Base-by-base conservation (phyloP, 2,888 invertebrate genomes). In the Volucella zonaria region DNA sequence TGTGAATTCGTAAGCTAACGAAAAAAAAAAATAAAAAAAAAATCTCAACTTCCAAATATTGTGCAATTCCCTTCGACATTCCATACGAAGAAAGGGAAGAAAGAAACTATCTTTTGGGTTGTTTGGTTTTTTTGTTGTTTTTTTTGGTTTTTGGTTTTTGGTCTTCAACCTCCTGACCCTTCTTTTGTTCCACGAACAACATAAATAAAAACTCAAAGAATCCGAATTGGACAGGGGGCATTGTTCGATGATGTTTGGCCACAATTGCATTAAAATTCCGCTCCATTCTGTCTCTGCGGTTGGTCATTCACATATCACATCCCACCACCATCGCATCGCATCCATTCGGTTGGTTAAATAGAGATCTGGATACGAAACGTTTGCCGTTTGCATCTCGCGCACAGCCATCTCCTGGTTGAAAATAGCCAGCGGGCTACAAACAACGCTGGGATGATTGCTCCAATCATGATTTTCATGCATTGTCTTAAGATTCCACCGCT, bases 381-480 rank as follows among this genome's bases (percentile, higher is more conserved):
- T 64, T 70, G 31, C 58, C 68, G 56, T 81, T 78, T 73, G 73
- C 71, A 61, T 77, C 71, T 73, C 18, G 58, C 31, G 67, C 42
- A 61, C 40, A 70, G 40, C 14, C 54, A 15, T 31, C 51, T 14
- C 18, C 45, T 23, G 52, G 9, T 54, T 58, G n/a, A 18, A 45
- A 68, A 73, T 78, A 78, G 73, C 82, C 78, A 47, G 18, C 61
- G 68, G 78, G 61, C 78, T 64, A 51, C 49, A 31, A 31, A 31
- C 31, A 68, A 31, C 62, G 73, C 73, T 40, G 74, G 45, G 79
- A 83, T 83, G 82, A 83, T 79, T 83, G 70, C 82, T 66, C 74
- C 79, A 80, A 83, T 85, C 81, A 81, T 85, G 85, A 85, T 85
- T 77, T 77, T 68, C 73, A 68, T 81, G 73, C 81, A 85, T 85